phyloP scores from a whole-genome alignment of 2,888 invertebrate species.

The Habrosyne pyritoides region DNA sequence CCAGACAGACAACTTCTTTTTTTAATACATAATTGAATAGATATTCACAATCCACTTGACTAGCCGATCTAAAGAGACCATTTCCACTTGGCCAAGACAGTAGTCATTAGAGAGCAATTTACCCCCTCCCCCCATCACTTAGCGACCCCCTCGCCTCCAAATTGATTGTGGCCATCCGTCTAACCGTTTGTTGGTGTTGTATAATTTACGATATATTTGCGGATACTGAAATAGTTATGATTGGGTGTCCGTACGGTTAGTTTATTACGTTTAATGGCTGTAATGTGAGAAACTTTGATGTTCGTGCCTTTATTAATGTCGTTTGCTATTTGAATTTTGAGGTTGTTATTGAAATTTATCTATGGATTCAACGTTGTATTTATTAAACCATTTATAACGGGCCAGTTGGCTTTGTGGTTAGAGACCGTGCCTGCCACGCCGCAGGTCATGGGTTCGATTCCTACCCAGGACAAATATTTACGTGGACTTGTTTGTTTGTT shows the following conservation, averaged over 20 bases:
- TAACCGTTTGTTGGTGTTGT: constrained; percentile 30
- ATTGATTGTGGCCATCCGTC: constrained; percentile 72
- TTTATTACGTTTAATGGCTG: constrained; percentile 14
- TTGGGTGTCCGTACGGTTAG: constrained; percentile 6
- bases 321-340: no score
- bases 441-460: no score
- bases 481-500: no score
- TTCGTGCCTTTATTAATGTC: no score
- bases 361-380: no score
- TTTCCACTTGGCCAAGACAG: constrained; percentile 27
- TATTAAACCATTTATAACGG: no score
- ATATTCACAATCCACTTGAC: constrained; percentile 12
- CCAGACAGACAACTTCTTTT: no score
- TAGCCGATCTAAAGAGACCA: constrained; percentile 38
- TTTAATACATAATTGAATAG: not conserved
- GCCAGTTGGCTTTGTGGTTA: no score
- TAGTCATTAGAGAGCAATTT: constrained; percentile 73
- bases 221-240: constrained; percentile 13
- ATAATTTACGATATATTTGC: constrained; percentile 29
- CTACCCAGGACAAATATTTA: no score
- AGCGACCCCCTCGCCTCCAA: constrained; percentile 47
- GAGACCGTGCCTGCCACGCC: no score
- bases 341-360: no score
- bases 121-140: constrained; percentile 47
- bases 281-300: constrained; percentile 11